Conservation (phyloP, 2,888 invertebrate species). For the Nebria brevicollis region DNA sequence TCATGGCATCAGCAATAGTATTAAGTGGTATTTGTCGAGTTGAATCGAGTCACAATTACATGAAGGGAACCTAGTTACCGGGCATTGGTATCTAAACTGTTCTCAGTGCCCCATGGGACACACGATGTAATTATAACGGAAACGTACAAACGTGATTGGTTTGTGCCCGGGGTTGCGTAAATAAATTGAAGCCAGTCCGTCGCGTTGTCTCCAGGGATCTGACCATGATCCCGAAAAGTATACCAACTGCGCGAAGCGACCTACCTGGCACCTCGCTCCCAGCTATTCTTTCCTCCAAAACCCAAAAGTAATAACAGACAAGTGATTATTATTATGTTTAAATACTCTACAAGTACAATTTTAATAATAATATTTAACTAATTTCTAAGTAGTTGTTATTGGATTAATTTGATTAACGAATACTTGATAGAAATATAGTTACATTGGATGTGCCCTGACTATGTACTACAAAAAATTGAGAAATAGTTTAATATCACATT, state of each 20-base stretch:
- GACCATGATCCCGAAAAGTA: conserved; percentile 16
- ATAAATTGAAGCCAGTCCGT: conserved; percentile 43
- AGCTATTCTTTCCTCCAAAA: neutral
- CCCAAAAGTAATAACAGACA: neutral
- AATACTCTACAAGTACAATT: neutral
- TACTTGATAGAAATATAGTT: too few relatives aligned
- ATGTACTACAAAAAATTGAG: too few relatives aligned
- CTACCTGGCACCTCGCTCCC: neutral
- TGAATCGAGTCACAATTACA: conserved; percentile 41
- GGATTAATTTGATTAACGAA: too few relatives aligned
- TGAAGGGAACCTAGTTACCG: conserved; percentile 37
- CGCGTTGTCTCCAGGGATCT: conserved; percentile 24
- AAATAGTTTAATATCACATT: too few relatives aligned
- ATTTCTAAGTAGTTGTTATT: neutral
- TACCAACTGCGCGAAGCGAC: neutral
- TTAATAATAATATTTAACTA: neutral
- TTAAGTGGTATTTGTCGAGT: conserved; percentile 24
- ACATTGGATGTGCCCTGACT: too few relatives aligned
- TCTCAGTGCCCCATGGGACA: conserved; percentile 33
- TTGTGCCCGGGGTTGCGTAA: conserved; percentile 38
- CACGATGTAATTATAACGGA: conserved; percentile 43
- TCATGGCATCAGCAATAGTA: conserved; percentile 3
- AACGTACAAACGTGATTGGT: conserved; percentile 46
- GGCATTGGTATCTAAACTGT: conserved; percentile 42
- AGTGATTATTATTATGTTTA: neutral